phyloP scores from a whole-genome alignment of 2,113 vertebrate species.

The Taurulus bubalis region DNA sequence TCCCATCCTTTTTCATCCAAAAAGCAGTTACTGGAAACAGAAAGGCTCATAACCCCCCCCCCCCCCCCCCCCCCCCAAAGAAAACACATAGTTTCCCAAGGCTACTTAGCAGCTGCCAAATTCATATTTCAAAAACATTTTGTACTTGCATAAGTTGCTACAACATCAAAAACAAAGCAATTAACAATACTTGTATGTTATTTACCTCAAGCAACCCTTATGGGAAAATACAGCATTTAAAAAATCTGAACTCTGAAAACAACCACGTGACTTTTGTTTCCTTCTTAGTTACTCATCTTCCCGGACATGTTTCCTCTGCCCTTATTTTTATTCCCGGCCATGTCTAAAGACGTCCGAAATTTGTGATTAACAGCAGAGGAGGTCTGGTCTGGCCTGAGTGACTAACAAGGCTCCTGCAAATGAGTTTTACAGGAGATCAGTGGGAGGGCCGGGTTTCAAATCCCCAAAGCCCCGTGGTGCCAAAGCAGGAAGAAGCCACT shows the following conservation, averaged over 20 bases:
- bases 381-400: constrained; percentile 36
- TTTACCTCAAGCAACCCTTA: neutral
- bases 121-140: constrained; percentile 22
- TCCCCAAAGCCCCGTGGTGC: constrained; percentile 44
- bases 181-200: neutral
- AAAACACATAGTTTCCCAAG: constrained; percentile 25
- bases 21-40: constrained; percentile 24
- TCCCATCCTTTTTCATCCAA: constrained; percentile 13
- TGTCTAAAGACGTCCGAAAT: constrained; percentile 35
- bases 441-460: constrained; percentile 45
- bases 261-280: constrained; percentile 9
- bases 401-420: constrained; percentile 50
- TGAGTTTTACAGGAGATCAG: constrained; percentile 61
- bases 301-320: neutral
- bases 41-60: constrained; percentile 7
- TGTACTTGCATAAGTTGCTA: neutral
- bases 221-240: neutral
- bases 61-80: neutral
- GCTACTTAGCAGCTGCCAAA: constrained; percentile 19
- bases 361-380: constrained; percentile 49
- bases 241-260: constrained; percentile 15
- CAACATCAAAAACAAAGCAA: constrained; percentile 10
- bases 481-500: constrained; percentile 57
- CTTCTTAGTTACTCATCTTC: constrained; percentile 1
- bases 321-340: constrained; percentile 7